Evolutionary conservation across 2,113 vertebrate species (phyloP).

Genomic region (Oncorhynchus kisutch): DNA sequence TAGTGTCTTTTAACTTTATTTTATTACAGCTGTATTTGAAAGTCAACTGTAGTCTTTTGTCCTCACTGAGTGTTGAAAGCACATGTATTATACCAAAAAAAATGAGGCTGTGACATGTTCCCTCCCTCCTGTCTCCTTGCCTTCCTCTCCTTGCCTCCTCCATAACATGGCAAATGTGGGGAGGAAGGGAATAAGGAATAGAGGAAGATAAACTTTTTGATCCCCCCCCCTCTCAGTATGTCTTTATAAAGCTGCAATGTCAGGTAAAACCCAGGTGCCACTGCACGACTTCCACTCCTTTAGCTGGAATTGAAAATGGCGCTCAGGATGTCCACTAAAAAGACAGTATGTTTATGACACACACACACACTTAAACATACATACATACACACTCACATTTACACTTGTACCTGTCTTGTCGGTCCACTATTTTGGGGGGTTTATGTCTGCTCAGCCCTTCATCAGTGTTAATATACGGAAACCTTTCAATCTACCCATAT

Average conservation of each 20-base stretch:
- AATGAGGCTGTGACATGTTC: conserved; percentile 52
- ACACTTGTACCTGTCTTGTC: too few species aligned
- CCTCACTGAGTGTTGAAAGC: conserved; percentile 44
- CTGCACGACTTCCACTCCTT: conserved; percentile 49
- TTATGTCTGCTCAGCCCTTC: conserved; percentile 13
- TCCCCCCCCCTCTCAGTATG: neutral
- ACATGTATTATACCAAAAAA: conserved; percentile 53
- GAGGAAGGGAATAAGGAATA: conserved; percentile 1
- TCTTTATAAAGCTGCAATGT: conserved; percentile 19
- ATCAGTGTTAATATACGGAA: conserved; percentile 44
- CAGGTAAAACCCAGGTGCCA: conserved; percentile 27
- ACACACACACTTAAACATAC: neutral
- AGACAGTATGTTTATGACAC: conserved; percentile 35
- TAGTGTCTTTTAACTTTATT: neutral
- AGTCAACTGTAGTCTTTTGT: conserved; percentile 25
- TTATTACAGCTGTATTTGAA: conserved; percentile 17
- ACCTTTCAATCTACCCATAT: conserved; percentile 15
- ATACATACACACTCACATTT: neutral
- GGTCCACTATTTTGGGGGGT: neutral
- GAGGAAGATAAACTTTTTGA: conserved; percentile 8
- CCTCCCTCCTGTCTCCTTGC: conserved; percentile 19
- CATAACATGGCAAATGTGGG: conserved; percentile 16
- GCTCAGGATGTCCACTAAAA: conserved; percentile 51
- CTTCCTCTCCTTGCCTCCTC: conserved; percentile 29
- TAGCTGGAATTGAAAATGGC: conserved; percentile 61